Percentiles rank a stretch among this genome's conserved stretches.
Evolutionary conservation across 2,888 invertebrate species (phyloP).

Genomic region (Thelaira solivaga): DNA sequence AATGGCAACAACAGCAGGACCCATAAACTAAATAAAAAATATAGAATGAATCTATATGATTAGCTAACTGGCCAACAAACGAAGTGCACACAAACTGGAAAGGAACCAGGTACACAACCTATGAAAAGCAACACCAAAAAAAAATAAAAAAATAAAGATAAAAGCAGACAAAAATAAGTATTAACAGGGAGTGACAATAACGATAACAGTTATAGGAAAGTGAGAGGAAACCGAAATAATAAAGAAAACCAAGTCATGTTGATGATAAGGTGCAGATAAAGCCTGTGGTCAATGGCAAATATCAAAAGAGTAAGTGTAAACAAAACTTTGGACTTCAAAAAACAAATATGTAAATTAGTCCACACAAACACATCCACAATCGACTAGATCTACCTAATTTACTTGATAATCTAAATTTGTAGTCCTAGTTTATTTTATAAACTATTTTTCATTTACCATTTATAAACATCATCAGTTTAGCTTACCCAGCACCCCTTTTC

Average conservation of each 20-base stretch:
- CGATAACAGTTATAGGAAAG: neutral
- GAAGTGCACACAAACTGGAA: conserved; percentile 38
- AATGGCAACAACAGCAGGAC: neutral
- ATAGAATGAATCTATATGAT: conserved; percentile 42
- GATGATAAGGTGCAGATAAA: conserved; percentile 41
- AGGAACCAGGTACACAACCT: conserved; percentile 18
- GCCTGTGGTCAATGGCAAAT: conserved; percentile 57
- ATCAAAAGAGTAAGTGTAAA: conserved; percentile 29
- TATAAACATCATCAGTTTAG: neutral
- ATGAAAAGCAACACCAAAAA: conserved; percentile 21
- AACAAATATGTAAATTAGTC: conserved; percentile 46
- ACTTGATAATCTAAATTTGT: conserved; percentile 15
- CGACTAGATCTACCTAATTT: neutral
- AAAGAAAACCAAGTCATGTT: neutral
- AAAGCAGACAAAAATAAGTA: conserved; percentile 15
- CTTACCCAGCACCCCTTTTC: conserved; percentile 14
- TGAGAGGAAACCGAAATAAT: neutral
- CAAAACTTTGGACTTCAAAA: conserved; percentile 6
- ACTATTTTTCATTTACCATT: conserved; percentile 15
- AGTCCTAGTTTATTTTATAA: neutral
- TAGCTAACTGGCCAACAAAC: conserved; percentile 46
- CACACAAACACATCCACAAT: neutral
- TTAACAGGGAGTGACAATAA: conserved; percentile 12
- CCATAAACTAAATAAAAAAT: neutral
- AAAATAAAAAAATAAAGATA: neutral